phyloP scores from a whole-genome alignment of 1,140 invertebrate species.

The Galleria mellonella region DNA sequence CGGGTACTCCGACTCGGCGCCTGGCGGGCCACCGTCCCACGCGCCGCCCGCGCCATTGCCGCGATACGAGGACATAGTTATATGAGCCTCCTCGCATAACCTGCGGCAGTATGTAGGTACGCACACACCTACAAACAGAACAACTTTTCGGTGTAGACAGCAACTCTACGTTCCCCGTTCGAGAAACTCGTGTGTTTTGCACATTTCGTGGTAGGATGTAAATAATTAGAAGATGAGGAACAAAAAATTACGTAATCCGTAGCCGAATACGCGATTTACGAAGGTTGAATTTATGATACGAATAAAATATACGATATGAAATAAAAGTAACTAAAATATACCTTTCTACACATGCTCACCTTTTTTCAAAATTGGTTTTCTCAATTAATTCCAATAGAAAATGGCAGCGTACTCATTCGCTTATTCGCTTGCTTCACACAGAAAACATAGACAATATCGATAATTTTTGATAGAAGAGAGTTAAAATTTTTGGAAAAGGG shows the following conservation, averaged over 20 bases:
- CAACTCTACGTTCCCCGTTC: constrained; percentile 54
- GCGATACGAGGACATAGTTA: constrained; percentile 69
- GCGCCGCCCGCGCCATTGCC: constrained; percentile 42
- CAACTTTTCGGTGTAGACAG: constrained; percentile 74
- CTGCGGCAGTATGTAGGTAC: constrained; percentile 74
- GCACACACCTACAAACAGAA: constrained; percentile 75
- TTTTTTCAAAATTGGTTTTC: constrained; percentile 41
- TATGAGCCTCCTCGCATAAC: constrained; percentile 65
- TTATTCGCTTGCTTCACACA: constrained; percentile 33
- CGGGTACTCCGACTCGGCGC: constrained; percentile 54
- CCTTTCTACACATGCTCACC: constrained; percentile 53
- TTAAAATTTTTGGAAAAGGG: no score
- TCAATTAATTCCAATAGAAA: constrained; percentile 43
- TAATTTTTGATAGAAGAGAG: no score
- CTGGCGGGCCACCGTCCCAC: constrained; percentile 69
- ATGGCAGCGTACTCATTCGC: constrained; percentile 63
- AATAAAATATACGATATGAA: constrained; percentile 27
- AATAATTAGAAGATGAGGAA: constrained; percentile 54
- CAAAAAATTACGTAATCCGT: constrained; percentile 70
- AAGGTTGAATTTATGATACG: constrained; percentile 10
- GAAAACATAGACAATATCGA: constrained; percentile 32
- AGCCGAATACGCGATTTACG: constrained; percentile 22
- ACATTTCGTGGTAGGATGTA: constrained; percentile 34
- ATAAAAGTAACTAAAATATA: constrained; percentile 26
- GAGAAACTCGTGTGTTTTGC: constrained; percentile 41